Base-by-base conservation (phyloP, 1,140 invertebrate species). In the Limonius californicus region DNA sequence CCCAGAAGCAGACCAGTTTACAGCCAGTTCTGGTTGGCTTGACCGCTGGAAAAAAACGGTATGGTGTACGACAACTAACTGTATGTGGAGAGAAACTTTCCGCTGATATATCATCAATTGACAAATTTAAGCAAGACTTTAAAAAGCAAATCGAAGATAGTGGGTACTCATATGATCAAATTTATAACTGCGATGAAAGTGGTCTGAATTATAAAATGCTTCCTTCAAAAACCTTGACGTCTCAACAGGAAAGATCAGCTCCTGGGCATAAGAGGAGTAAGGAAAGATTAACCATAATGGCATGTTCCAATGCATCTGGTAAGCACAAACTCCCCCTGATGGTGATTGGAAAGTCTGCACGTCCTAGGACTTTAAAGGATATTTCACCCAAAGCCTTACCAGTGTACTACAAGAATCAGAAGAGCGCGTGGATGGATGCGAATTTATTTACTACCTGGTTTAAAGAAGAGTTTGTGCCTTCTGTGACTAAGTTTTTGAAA, bases 121-220 rank as follows among this genome's bases (percentile, higher is more conserved):
- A 30, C 0, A 39, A 2, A 39, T 39, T 39, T 39, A 39, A 39
- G 35, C 35, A 39, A 12, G n/a, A 39, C 35, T 39, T 39, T 39
- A 39, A 39, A 39, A 39, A 39, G n/a, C 35, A 39, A 39, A 39
- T 39, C n/a, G 8, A 14, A 39, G 35, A 9, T 12, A 11, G 35
- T 14, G 35, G 14, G n/a, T 20, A 59, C 27, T 12, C 56, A 12
- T 11, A 6, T 20, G 14, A 47, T 21, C 20, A n/a, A n/a, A n/a
- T n/a, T n/a, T n/a, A n/a, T n/a, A n/a, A n/a, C n/a, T n/a, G n/a
- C n/a, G n/a, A n/a, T n/a, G n/a, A n/a, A 18, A 59, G 70, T 30
- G 70, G 59, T 1, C 54, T 77, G 1, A 68, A 71, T 66, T 76
- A 59, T 53, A 72, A 70, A 63, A 50, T 64, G 42, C 19, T 74